phyloP scores from a whole-genome alignment of 2,888 invertebrate species.

The Lepidonotus clava region DNA sequence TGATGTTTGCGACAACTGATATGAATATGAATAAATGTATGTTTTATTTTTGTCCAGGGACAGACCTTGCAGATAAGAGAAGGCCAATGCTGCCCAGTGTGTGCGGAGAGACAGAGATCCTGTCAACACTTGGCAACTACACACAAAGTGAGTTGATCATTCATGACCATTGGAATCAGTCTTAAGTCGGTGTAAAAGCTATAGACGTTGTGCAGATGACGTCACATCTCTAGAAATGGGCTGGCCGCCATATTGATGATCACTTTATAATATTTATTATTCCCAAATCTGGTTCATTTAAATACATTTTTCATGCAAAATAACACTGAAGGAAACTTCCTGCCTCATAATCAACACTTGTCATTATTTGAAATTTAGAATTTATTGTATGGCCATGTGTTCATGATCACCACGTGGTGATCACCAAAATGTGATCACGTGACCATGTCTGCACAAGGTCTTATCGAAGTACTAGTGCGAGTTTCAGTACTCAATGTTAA shows the following conservation, averaged over 20 bases:
- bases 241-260: neutral
- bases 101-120: neutral
- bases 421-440: neutral
- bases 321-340: neutral
- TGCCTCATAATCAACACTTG: neutral
- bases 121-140: neutral
- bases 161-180: neutral
- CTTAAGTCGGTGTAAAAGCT: neutral
- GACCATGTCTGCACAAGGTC: neutral
- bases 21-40: neutral
- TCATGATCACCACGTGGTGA: neutral
- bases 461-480: neutral
- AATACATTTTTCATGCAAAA: too few relatives aligned
- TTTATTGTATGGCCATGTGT: neutral
- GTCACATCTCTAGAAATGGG: neutral
- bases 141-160: neutral
- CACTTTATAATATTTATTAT: neutral
- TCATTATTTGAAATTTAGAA: too few relatives aligned
- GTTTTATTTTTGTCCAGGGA: neutral
- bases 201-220: neutral
- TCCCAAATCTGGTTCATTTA: too few relatives aligned
- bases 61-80: neutral
- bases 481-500: too few relatives aligned
- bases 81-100: slow-evolving; percentile 3
- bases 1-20: too few relatives aligned